phyloP scores from a whole-genome alignment of 2,113 vertebrate species.

The Gallinago media region DNA sequence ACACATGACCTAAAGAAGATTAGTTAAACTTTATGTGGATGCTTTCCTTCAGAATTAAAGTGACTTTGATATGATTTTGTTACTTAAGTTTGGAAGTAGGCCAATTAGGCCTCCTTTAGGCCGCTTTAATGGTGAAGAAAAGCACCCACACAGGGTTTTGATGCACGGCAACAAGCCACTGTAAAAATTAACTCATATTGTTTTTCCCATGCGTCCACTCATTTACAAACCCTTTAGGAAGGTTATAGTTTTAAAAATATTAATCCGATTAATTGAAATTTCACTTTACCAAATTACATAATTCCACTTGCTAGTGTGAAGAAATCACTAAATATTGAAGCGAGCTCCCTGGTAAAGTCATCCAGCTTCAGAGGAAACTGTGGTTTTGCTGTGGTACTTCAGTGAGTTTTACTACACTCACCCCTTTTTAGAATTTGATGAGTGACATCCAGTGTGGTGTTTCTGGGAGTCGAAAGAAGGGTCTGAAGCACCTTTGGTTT shows the following conservation, averaged over 20 bases:
- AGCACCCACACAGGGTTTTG: neutral
- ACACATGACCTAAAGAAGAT: neutral
- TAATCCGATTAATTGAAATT: neutral
- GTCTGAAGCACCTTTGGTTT: neutral
- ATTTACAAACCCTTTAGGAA: neutral
- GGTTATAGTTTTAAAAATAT: neutral
- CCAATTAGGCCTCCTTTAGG: too few relatives aligned
- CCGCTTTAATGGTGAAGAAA: neutral
- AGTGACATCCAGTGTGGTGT: neutral
- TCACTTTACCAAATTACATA: neutral
- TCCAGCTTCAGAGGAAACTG: neutral
- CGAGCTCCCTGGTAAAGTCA: neutral
- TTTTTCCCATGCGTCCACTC: neutral
- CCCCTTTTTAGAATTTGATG: neutral
- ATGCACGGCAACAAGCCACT: neutral
- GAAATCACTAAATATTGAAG: neutral
- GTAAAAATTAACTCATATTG: neutral
- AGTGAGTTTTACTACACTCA: neutral
- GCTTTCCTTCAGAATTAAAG: neutral
- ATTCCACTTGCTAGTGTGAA: neutral
- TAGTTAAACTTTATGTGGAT: neutral
- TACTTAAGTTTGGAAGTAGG: neutral
- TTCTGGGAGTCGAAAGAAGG: neutral
- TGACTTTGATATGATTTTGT: constrained; percentile 22
- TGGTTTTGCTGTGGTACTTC: neutral